These are phyloP conservation scores for Temnothorax nylanderi DNA, from an alignment of 1,140 invertebrate species.

Conservation along the genomic window DNA sequence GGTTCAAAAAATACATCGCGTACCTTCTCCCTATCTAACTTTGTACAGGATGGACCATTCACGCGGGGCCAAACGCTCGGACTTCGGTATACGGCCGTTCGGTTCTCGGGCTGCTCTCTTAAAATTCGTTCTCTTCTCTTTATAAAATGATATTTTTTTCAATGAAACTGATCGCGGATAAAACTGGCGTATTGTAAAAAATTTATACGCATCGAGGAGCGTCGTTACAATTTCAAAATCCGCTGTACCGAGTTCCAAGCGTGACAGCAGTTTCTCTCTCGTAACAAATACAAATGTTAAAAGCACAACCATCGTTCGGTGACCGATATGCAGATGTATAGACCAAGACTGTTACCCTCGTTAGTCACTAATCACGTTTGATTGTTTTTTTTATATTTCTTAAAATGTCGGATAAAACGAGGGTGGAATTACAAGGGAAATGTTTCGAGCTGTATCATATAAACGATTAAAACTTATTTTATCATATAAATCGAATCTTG, in stretches of 20 bases:
- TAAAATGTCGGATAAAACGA: not conserved
- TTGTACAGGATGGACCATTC: constrained; percentile 47
- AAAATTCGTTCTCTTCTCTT: not conserved
- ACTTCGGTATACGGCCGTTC: not conserved
- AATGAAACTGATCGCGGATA: not conserved
- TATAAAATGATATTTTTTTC: not conserved
- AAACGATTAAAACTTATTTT: constrained; percentile 5
- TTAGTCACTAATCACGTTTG: not conserved
- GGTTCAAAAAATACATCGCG: constrained; percentile 48
- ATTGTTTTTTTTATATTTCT: not conserved
- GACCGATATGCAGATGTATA: constrained; percentile 64
- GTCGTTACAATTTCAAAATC: not conserved
- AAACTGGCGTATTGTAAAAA: not conserved
- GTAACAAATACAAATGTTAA: constrained; percentile 39
- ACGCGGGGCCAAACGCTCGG: not conserved
- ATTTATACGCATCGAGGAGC: not conserved
- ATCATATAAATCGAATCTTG: not conserved
- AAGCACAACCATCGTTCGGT: constrained; percentile 54
- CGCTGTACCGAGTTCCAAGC: constrained; percentile 31
- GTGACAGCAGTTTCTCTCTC: not conserved
- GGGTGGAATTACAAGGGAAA: not conserved
- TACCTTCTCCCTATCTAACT: constrained; percentile 2
- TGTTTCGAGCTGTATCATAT: not conserved
- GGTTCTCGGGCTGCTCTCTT: not conserved
- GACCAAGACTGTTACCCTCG: constrained; percentile 29